Evolutionary conservation across 2,113 vertebrate species (phyloP), one percentile per base, ranked within the genome.

Genomic region (Seriola rivoliana): DNA sequence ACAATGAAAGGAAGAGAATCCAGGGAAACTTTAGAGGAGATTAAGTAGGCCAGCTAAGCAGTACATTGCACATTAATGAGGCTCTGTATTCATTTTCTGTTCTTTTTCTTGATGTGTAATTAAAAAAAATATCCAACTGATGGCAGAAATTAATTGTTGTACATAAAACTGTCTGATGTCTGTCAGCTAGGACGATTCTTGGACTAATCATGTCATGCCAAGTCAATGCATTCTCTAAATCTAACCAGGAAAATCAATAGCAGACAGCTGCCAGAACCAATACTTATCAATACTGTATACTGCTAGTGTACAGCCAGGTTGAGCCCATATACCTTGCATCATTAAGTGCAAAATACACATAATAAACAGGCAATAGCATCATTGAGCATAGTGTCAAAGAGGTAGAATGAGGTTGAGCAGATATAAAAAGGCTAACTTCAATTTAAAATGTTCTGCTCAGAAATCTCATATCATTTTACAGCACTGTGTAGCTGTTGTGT

Each of bases 41-140:
- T 16, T 71, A 69, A 79, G 57, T 78, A 32, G 67, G 83, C 66
- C 75, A 67, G 19, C 57, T n/a, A 55, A 36, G 13, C 50, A 67
- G 67, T 48, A 77, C 48, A 66, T 36, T 2, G 5, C 48, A 57
- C 54, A 62, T 70, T 84, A 79, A 84, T 62, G 55, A 80, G 67
- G 70, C 8, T 7, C 19, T 17, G 17, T n/a, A 48, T 65, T 85
- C 38, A 65, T 44, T 34, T 25, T 44, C 48, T 44, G 44, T 50
- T 71, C 44, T 68, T 48, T 75, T 54, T 75, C 71, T 69, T 4
- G 23, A 59, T 44, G 57, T 67, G 38, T 73, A 57, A 54, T 5
- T 54, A 25, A 82, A 63, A 72, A 63, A 75, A 68, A 1, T n/a
- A 25, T 12, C 40, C 13, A 55, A 21, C 10, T 42, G 52, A 54